A percentile compares a stretch with the other conserved stretches of the same genome.
Evolutionary conservation across 2,888 invertebrate genomes (phyloP).

Genomic region (Pyralis farinalis): DNA sequence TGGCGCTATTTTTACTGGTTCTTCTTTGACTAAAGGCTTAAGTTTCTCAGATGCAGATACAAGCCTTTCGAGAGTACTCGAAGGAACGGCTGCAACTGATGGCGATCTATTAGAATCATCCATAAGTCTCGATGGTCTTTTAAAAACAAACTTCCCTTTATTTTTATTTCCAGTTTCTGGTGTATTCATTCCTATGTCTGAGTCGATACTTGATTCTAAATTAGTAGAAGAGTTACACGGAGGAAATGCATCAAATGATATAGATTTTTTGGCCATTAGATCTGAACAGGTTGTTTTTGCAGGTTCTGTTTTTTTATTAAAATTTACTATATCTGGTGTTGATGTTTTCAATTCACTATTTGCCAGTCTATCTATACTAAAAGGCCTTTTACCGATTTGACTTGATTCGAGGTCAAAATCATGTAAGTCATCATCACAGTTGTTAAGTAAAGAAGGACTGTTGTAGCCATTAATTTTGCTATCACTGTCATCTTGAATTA

Average conservation of each 20-base stretch:
- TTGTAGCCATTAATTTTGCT: constrained; percentile 24
- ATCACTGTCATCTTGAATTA: constrained; percentile 16
- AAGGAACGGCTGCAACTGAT: constrained; percentile 44
- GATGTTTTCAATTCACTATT: constrained; percentile 34
- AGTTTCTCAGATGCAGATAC: constrained; percentile 53
- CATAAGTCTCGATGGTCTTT: constrained; percentile 53
- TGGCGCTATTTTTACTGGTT: constrained; percentile 35
- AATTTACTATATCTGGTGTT: constrained; percentile 44
- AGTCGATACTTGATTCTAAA: constrained; percentile 33
- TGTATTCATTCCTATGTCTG: constrained; percentile 31
- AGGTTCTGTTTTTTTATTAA: constrained; percentile 34
- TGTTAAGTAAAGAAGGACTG: constrained; percentile 33
- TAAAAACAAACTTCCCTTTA: constrained; percentile 69
- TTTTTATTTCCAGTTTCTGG: constrained; percentile 39
- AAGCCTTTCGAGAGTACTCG: constrained; percentile 58
- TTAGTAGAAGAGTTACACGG: constrained; percentile 33
- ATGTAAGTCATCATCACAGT: constrained; percentile 38
- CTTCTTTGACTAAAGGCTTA: constrained; percentile 46
- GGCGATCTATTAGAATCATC: constrained; percentile 36
- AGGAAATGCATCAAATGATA: constrained; percentile 49
- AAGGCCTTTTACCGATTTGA: constrained; percentile 25
- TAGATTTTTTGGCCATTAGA: constrained; percentile 41
- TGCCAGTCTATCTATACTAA: constrained; percentile 12
- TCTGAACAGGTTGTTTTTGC: constrained; percentile 49
- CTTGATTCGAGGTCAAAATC: constrained; percentile 44